A percentile compares a stretch with the other conserved stretches of the same genome.
phyloP scores from a whole-genome alignment of 2,888 invertebrate genomes.

The Plagodis dolabraria region DNA sequence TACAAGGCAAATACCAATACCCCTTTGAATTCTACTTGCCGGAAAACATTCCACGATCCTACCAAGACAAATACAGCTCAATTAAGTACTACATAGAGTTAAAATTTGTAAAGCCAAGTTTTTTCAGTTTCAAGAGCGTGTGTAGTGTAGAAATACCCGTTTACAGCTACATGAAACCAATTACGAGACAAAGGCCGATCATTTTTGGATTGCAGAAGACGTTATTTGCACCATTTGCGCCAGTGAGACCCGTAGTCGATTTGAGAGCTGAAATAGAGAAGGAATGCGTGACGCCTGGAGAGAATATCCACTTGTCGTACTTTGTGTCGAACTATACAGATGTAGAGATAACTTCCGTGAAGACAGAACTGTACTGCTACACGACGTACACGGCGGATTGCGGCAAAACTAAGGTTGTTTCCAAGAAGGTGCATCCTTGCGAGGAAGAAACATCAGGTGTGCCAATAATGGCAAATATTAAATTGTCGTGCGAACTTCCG shows the following conservation, averaged over 20 bases:
- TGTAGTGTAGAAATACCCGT: constrained; percentile 33
- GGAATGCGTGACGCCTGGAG: constrained; percentile 27
- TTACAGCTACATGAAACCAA: constrained; percentile 22
- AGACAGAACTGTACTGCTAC: constrained; percentile 15
- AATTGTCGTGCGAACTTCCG: constrained; percentile 10
- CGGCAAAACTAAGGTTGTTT: constrained; percentile 1
- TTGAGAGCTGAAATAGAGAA: constrained; percentile 26
- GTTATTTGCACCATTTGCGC: constrained; percentile 23
- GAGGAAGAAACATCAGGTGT: neutral
- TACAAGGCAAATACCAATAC: constrained; percentile 26
- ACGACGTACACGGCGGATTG: constrained; percentile 26
- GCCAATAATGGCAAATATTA: neutral
- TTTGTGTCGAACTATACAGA: constrained; percentile 27
- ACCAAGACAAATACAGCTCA: constrained; percentile 18
- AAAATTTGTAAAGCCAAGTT: constrained; percentile 27
- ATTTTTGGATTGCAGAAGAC: constrained; percentile 31
- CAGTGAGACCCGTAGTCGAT: constrained; percentile 12
- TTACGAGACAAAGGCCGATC: constrained; percentile 18
- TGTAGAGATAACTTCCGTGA: constrained; percentile 17
- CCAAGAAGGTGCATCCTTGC: constrained; percentile 13
- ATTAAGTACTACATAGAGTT: constrained; percentile 27
- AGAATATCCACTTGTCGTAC: constrained; percentile 18
- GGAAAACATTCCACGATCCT: constrained; percentile 30
- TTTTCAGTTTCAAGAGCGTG: constrained; percentile 27
- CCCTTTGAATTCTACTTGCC: constrained; percentile 34